Conservation (phyloP, 30 jellyfish, hydroid and myxozoan genomes). For the Haliclystus octoradiatus region DNA sequence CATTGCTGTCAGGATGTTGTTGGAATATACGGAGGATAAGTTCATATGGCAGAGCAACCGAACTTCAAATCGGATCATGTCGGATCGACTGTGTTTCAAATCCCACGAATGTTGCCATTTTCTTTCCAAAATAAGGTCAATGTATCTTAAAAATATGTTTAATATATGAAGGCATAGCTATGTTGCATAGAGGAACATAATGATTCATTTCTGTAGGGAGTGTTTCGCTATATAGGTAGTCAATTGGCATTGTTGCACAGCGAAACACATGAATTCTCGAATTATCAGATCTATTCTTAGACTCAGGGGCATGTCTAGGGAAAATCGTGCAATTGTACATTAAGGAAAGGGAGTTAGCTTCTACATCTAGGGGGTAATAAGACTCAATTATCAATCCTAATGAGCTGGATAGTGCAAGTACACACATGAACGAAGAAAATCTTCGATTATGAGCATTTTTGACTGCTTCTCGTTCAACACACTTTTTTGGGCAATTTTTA, state of each 20-base stretch:
- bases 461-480: slow-evolving; percentile 9
- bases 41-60: too few relatives aligned
- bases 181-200: slow-evolving; percentile 10
- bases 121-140: too few relatives aligned
- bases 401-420: slow-evolving; percentile 3
- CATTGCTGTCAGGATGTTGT: too few relatives aligned
- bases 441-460: background rate
- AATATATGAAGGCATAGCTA: too few relatives aligned
- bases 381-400: slow-evolving; percentile 4
- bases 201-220: slow-evolving; percentile 1
- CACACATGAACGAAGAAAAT: slow-evolving; percentile 14
- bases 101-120: too few relatives aligned
- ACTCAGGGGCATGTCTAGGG: too few relatives aligned
- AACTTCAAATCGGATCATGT: too few relatives aligned
- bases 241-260: slow-evolving; percentile 6
- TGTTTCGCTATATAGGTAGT: background rate
- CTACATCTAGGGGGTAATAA: slow-evolving; percentile 2
- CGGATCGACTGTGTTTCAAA: too few relatives aligned
- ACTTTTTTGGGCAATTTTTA: background rate
- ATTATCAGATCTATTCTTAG: too few relatives aligned
- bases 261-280: background rate
- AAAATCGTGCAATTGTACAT: background rate
- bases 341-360: background rate
- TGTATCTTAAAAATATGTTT: too few relatives aligned
- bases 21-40: too few relatives aligned